Evolutionary conservation across 2,797 vertebrate genomes (phyloP).

Genomic region (Sternarchorhynchus goeldii): DNA sequence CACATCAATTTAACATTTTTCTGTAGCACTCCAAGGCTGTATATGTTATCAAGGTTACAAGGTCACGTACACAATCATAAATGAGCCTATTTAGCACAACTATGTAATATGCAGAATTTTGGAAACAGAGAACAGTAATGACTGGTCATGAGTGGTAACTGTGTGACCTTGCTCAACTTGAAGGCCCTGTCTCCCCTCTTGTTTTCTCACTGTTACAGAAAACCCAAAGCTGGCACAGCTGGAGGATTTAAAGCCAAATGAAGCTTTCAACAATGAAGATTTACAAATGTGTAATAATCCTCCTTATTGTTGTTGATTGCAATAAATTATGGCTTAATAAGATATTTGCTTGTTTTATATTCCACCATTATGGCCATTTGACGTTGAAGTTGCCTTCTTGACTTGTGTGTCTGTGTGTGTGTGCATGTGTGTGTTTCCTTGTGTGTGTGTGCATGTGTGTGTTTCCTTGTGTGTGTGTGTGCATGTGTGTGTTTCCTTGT

Average conservation of each 20-base stretch:
- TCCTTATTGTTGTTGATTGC: neutral
- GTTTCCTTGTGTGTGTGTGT: neutral
- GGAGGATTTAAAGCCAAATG: slow-evolving; percentile 45
- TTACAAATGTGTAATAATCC: neutral
- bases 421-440: neutral
- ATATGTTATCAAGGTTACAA: neutral
- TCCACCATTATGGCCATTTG: neutral
- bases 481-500: neutral
- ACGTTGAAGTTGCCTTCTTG: neutral
- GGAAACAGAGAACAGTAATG: neutral
- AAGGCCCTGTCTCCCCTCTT: neutral
- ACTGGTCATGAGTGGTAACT: neutral
- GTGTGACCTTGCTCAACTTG: neutral
- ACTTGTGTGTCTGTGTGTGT: too few species aligned
- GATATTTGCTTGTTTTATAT: neutral
- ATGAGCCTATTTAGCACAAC: neutral
- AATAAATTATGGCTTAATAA: neutral
- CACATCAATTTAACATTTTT: neutral
- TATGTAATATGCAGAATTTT: neutral
- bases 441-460: slow-evolving; percentile 21
- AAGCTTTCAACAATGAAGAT: neutral
- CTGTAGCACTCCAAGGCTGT: neutral
- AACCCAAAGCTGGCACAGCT: slow-evolving; percentile 29
- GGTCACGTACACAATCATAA: neutral
- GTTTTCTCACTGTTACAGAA: slow-evolving; percentile 34